Evolutionary conservation across 2,888 invertebrate species (phyloP), one percentile per base, ranked within the genome.

Genomic region (Eremobia ochroleuca): DNA sequence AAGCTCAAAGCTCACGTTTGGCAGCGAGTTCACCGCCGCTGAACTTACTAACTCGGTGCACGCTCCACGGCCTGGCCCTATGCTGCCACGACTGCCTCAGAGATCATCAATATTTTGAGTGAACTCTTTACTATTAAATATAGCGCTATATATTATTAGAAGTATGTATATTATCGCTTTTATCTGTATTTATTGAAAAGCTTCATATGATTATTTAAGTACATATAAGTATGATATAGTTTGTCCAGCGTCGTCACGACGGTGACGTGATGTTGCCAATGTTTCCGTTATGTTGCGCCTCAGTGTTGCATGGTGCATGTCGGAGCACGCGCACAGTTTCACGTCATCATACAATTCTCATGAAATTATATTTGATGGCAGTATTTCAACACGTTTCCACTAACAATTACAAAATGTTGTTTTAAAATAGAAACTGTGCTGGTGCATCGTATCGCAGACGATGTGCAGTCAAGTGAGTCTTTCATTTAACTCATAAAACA

Each of bases 281-380:
- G 58, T 74, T 46, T 34, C n/a, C 4, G 55, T 77, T 71, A 34
- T 79, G 85, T 76, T 71, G 78, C 82, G 85, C 70, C 78, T 64
- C 34, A 59, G 34, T 31, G 58, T 13, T 79, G 86, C 86, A 86
- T 70, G 86, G 46, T 43, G 85, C 82, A 87, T 79, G 87, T 66
- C 37, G 15, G 31, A 65, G 73, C 82, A 18, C 68, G 66, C 73
- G 43, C 82, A 68, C 88, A 76, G 79, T 49, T 79, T 64, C 62
- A 46, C 28, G 4, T 8, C 4, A 34, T 11, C 8, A 21, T 28
- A 18, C 13, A n/a, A 15, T 25, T 6, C 18, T 21, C n/a, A 28
- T 55, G 5, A 18, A 52, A 13, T 31, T 13, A 11, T 55, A 55
- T 52, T 28, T 37, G 43, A 11, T 6, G 6, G 11, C 40, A n/a